Percentiles rank a stretch among this genome's conserved stretches.
These are phyloP conservation scores for Macrosteles quadrilineatus DNA, from an alignment of 1,140 invertebrate species.

Conservation along the genomic window DNA sequence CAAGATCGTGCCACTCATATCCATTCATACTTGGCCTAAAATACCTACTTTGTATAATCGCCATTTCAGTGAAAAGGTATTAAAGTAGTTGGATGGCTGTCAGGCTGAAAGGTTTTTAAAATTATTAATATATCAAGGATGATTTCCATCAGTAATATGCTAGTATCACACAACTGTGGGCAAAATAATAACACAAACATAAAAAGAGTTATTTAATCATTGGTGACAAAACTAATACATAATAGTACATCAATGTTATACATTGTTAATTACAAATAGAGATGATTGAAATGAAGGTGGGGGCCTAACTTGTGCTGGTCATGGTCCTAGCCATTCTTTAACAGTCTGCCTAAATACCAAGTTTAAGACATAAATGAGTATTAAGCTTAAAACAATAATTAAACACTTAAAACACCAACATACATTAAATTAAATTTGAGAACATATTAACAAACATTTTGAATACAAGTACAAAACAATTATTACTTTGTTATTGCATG, in stretches of 20 bases:
- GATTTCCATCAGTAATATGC: too few relatives aligned
- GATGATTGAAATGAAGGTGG: conserved; percentile 5
- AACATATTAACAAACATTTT: not conserved
- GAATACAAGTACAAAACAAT: not conserved
- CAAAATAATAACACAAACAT: not conserved
- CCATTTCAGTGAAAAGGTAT: too few relatives aligned
- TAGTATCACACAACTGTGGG: too few relatives aligned
- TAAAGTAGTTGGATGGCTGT: too few relatives aligned
- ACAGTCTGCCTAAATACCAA: not conserved
- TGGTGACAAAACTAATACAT: conserved; percentile 13
- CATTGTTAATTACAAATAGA: conserved; percentile 8
- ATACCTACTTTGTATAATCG: too few relatives aligned
- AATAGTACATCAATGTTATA: conserved; percentile 15
- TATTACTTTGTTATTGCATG: not conserved
- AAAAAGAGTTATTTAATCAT: conserved; percentile 12
- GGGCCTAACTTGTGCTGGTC: not conserved
- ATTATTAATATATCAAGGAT: too few relatives aligned
- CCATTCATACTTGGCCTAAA: too few relatives aligned
- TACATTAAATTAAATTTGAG: not conserved
- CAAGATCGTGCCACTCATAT: too few relatives aligned
- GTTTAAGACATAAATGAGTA: not conserved
- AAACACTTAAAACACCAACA: not conserved
- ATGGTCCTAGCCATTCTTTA: not conserved
- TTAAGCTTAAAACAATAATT: not conserved
- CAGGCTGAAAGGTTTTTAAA: too few relatives aligned